Evolutionary conservation across 2,113 vertebrate genomes (phyloP).

Genomic region (Oncorhynchus masou): DNA sequence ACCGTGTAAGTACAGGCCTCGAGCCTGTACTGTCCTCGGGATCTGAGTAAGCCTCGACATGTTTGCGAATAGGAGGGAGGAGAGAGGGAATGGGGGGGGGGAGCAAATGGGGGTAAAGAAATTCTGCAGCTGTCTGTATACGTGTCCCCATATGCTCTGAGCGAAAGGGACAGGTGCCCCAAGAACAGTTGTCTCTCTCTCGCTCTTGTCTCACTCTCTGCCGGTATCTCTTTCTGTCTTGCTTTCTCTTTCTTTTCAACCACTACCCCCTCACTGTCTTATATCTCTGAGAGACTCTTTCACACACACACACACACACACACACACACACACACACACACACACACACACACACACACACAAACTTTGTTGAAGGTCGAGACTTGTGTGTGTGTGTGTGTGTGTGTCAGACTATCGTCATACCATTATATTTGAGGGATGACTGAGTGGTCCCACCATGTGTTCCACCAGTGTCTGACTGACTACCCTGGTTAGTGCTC

Average conservation of each 20-base stretch:
- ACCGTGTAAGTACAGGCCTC: neutral
- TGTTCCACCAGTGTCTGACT: neutral
- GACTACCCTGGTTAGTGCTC: neutral
- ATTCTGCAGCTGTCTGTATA: constrained; percentile 63
- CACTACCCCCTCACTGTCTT: constrained; percentile 62
- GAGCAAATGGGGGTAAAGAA: constrained; percentile 25
- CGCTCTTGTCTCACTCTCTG: constrained; percentile 1
- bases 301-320: too few species aligned
- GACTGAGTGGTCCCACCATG: neutral
- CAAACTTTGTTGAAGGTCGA: constrained; percentile 35
- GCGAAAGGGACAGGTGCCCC: constrained; percentile 68
- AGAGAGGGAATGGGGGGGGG: neutral
- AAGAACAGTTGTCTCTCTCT: constrained; percentile 59
- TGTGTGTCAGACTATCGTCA: constrained; percentile 53
- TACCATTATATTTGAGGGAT: constrained; percentile 31
- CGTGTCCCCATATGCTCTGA: constrained; percentile 32
- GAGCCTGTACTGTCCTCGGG: neutral
- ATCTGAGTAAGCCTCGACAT: neutral
- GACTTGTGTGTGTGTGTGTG: constrained; percentile 27
- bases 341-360: neutral
- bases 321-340: too few species aligned
- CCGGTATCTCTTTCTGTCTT: constrained; percentile 58
- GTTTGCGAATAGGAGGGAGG: neutral
- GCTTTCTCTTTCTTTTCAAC: constrained; percentile 26
- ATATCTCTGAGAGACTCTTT: constrained; percentile 51